These are phyloP conservation scores for Alcedo quadribrachys DNA, from an alignment of 2,797 vertebrate genomes.

Conservation along the genomic window DNA sequence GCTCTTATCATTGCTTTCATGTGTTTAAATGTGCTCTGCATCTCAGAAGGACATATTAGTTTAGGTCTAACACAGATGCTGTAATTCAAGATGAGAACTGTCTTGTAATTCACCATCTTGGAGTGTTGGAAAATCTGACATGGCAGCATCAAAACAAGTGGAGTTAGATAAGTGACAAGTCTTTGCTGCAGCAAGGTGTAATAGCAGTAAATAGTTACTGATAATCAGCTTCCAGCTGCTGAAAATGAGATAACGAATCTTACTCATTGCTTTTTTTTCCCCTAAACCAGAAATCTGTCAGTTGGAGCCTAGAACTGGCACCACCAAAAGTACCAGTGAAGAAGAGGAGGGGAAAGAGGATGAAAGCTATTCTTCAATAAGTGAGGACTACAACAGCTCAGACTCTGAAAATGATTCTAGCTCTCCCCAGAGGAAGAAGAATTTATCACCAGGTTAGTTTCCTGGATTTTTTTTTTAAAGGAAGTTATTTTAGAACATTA, in stretches of 20 bases:
- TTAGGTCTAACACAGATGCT: neutral
- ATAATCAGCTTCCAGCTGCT: neutral
- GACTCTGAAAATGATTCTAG: conserved; percentile 18
- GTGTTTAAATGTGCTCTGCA: neutral
- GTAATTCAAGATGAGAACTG: neutral
- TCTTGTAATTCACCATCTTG: neutral
- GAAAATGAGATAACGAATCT: neutral
- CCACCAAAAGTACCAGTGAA: rapidly evolving
- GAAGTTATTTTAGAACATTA: neutral
- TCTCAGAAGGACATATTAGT: neutral
- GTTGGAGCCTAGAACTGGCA: neutral
- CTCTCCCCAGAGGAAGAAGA: neutral
- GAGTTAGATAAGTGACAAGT: neutral
- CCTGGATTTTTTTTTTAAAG: neutral
- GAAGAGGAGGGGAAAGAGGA: neutral
- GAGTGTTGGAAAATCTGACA: rapidly evolving
- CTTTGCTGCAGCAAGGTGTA: neutral
- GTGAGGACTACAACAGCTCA: neutral
- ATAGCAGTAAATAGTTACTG: neutral
- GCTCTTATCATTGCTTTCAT: neutral
- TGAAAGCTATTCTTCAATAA: neutral
- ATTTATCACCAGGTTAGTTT: conserved; percentile 26
- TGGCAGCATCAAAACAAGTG: neutral
- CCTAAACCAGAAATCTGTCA: neutral
- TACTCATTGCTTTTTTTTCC: neutral